Evolutionary conservation across 1,140 invertebrate species (phyloP), one percentile per base, ranked within the genome.

Genomic region (Calliopsis andreniformis): DNA sequence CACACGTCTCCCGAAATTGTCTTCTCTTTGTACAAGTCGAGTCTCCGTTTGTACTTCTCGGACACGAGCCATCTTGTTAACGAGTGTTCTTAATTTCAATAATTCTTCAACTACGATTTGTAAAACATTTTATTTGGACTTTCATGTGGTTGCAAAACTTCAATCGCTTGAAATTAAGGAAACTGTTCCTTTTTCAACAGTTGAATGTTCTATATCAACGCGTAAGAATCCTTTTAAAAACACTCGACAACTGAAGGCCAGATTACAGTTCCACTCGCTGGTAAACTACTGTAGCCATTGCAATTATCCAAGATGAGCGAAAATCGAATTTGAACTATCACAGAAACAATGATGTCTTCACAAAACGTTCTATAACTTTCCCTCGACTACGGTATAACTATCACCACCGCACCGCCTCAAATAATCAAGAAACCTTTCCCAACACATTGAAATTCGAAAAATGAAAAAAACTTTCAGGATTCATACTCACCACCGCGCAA

Each of bases 31-130:
- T 83, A 83, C 69, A 84, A 62, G 63, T 61, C 39, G 39, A 70
- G n/a, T 66, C 56, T 56, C 47, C 69, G 62, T 84, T 84, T 85
- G 83, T 85, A 85, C 83, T 81, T 78, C 78, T 75, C 76, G 72
- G 68, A 82, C 75, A 43, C 43, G 16, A 20, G 43, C 58, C 20
- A 16, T 59, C 42, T 59, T 7, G 14, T 25, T 12, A 12, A 20
- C 70, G 47, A 63, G 70, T 53, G 32, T 30, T 4, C 20, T 35
- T n/a, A n/a, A 53, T n/a, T n/a, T n/a, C n/a, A n/a, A n/a, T n/a
- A n/a, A n/a, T n/a, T n/a, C n/a, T n/a, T n/a, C n/a, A n/a, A n/a
- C n/a, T n/a, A n/a, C n/a, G n/a, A n/a, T n/a, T n/a, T n/a, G n/a
- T n/a, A n/a, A n/a, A n/a, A n/a, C n/a, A n/a, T n/a, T n/a, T n/a